These are phyloP conservation scores for Agelas oroides DNA, from an alignment of 37 sponge, comb jelly and placozoan genomes.

Conservation along the genomic window DNA sequence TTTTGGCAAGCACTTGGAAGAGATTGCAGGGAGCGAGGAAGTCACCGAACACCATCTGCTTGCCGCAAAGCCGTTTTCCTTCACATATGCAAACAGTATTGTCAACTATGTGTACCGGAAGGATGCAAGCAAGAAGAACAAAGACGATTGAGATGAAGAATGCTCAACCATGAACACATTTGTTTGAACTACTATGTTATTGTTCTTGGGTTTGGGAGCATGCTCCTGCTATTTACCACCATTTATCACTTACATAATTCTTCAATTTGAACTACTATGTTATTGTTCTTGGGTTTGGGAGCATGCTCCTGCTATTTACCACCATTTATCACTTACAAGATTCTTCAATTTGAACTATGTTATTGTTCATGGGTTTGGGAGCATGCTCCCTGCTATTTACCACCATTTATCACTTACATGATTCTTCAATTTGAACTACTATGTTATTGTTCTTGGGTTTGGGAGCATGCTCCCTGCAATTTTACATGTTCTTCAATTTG, in stretches of 20 bases:
- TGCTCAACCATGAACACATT: slow-evolving; percentile 6
- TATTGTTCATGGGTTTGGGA: slow-evolving; percentile 11
- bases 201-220: slow-evolving; percentile 19
- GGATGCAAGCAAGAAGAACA: slow-evolving; percentile 9
- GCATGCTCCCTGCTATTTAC: slow-evolving; percentile 15
- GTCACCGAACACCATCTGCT: slow-evolving; percentile 15
- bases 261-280: slow-evolving; percentile 4
- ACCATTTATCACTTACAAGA: background rate
- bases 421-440: slow-evolving; percentile 4
- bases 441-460: slow-evolving; percentile 5
- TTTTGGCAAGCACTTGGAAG: slow-evolving; percentile 13
- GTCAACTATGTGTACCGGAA: slow-evolving; percentile 9
- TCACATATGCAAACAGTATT: background rate
- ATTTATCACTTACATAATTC: slow-evolving; percentile 6
- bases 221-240: slow-evolving; percentile 12
- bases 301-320: slow-evolving; percentile 13
- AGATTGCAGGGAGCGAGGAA: slow-evolving; percentile 15
- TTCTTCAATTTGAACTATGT: slow-evolving; percentile 3
- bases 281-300: slow-evolving; percentile 14
- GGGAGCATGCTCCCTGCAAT: too few relatives aligned
- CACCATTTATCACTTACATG: slow-evolving; percentile 1
- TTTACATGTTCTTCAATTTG: too few relatives aligned
- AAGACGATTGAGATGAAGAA: slow-evolving; percentile 11
- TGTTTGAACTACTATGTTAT: slow-evolving; percentile 8
- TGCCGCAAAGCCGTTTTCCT: slow-evolving; percentile 11